Evolutionary conservation across 1,140 invertebrate genomes (phyloP), one percentile per base, ranked within the genome.

Genomic region (Paraescarpia echinospica): DNA sequence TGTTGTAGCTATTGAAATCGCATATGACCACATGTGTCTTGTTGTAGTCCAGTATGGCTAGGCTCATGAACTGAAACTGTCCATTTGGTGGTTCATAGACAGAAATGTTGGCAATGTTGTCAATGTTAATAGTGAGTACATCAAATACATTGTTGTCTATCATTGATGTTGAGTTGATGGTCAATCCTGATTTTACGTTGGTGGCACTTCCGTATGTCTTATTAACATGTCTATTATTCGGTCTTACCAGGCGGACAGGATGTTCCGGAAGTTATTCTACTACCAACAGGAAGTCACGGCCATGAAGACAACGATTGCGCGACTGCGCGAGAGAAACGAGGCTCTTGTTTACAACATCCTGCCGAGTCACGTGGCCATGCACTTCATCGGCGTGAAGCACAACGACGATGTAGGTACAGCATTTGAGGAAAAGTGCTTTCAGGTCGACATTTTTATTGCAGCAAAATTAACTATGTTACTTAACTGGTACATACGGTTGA

Each of bases 361-460:
- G 59, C 98, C 98, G 31, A 97, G 98, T 91, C 98, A 98, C 96
- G 98, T 99, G 88, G 98, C 98, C 91, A 98, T 97, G 89, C 98
- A 99, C 96, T 99, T 99, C 96, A 96, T 99, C 9, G 92, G 92
- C n/a, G 33, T 14, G 6, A 88, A 34, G 22, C 33, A 34, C 31
- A 51, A 89, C 9, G 92, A 92, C 88, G 88, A 92, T 12, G 92
- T 92, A 89, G 33, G 48, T 18, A 33, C 34, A 4, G 27, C 90
- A 90, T 31, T 33, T 90, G 90, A 1, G 9, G 14, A 34, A 48
- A 92, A 6, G 14, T 59, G 18, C n/a, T 92, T 92, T 92, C n/a
- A 27, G 18, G 90, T 18, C 18, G 18, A 77, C 22, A 27, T 77
- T 77, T 22, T 31, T 12, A 27, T 77, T 31, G 59, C 22, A 1